Base-by-base conservation (phyloP, 2,888 invertebrate genomes). In the Acrocyrtus sp. region DNA sequence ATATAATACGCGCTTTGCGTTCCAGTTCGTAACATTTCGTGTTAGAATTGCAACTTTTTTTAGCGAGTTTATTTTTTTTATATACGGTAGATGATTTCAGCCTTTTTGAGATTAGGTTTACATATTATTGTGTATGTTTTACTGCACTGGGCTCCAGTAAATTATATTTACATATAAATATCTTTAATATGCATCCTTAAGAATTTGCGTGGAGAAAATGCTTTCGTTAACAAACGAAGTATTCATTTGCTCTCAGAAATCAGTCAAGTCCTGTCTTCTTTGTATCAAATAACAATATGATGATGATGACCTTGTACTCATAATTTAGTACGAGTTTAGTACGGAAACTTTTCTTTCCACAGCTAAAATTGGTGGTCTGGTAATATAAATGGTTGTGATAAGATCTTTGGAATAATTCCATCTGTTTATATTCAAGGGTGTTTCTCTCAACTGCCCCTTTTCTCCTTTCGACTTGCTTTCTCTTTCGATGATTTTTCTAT, bases 61-160 rank as follows among this genome's bases (percentile, higher is more conserved):
- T n/a, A n/a, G n/a, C n/a, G n/a, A n/a, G n/a, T n/a, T n/a, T n/a
- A n/a, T n/a, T n/a, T n/a, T n/a, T n/a, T n/a, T n/a, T n/a, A n/a
- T n/a, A n/a, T n/a, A n/a, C n/a, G n/a, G n/a, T n/a, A n/a, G n/a
- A n/a, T n/a, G n/a, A n/a, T 3, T 24, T 51, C 51, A 51, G 53
- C 53, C 53, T 53, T 53, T 29, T 53, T 53, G 53, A 53, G 53
- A 53, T 53, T 53, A 29, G 29, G 29, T 53, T 51, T 53, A 19
- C 15, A 29, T 29, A 45, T 45, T 45, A 4, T n/a, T 45, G 5
- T n/a, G 8, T n/a, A 45, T 48, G 12, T 6, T 24, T n/a, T n/a
- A n/a, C n/a, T n/a, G n/a, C n/a, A n/a, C n/a, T n/a, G n/a, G n/a
- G n/a, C n/a, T n/a, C n/a, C 50, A 50, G 50, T 50, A 22, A 48